Base-by-base conservation (phyloP, 2,888 invertebrate species). In the Parelbella ahira region DNA sequence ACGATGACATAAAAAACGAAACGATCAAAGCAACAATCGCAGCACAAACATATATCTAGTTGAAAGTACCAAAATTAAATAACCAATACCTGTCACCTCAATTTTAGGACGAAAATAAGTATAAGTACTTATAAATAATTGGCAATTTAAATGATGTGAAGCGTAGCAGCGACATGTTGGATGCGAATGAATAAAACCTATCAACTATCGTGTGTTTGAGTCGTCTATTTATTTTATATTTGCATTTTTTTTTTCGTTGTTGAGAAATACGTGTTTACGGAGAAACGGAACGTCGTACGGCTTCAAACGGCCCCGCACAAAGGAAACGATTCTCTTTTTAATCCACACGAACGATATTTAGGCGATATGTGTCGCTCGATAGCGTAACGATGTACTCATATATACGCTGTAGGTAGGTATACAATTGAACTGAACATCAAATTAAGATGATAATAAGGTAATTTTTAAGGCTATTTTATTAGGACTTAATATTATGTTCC, bases 61-160 rank as follows among this genome's bases (percentile, higher is more conserved):
- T 7, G 8, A 37, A 29, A 19, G 30, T 23, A 30, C 27, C 25
- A 9, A 43, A 45, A 45, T 45, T n/a, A 33, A 29, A 45, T 24
- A 34, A 39, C 45, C 45, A 44, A 49, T 44, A 32, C 15, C n/a
- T n/a, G n/a, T n/a, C n/a, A 13, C 1, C 37, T 34, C 50, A 51
- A 49, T 48, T 57, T 56, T 29, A 52, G 37, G 39, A 52, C 48
- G 45, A 46, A 55, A 63, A 60, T 59, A 52, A 60, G 49, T 48
- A n/a, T n/a, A n/a, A n/a, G 56, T 54, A 50, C 60, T 56, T 58
- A 49, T 50, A 54, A 55, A 54, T 60, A 66, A 67, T 66, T 67
- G 60, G 50, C 50, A 49, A 49, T 60, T 60, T 49, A 58, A 59
- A 54, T 44, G 49, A 49, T 10, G 18, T n/a, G 23, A 11, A 23